Evolutionary conservation across 2,797 vertebrate genomes (phyloP).

Genomic region (Mycteria americana): DNA sequence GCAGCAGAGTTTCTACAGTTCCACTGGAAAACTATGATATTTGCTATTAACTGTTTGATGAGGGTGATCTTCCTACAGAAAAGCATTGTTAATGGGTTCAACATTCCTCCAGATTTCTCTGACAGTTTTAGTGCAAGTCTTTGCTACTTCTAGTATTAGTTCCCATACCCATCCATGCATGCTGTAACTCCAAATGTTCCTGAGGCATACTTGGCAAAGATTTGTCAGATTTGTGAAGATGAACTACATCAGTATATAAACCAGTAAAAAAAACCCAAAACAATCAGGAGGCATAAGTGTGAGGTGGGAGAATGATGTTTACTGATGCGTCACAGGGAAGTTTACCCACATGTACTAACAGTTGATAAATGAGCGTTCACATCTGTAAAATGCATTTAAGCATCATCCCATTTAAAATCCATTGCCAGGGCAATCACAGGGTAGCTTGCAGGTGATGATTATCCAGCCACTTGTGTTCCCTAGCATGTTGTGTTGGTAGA

Average conservation of each 20-base stretch:
- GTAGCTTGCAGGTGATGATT: neutral
- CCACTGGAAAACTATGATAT: neutral
- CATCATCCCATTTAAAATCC: neutral
- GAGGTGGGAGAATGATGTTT: neutral
- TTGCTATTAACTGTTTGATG: neutral
- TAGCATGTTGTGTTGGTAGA: accelerated
- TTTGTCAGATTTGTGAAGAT: neutral
- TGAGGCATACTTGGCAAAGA: neutral
- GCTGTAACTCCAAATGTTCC: neutral
- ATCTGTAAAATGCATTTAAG: neutral
- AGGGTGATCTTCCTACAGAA: neutral
- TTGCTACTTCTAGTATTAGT: neutral
- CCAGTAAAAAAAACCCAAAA: neutral
- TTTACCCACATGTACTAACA: neutral
- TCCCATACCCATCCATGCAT: neutral
- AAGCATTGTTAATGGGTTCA: neutral
- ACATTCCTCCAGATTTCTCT: neutral
- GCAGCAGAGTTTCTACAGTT: neutral
- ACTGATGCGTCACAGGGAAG: neutral
- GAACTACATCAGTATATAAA: neutral
- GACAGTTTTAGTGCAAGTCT: neutral
- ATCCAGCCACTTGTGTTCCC: neutral
- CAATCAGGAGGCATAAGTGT: neutral
- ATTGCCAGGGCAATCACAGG: neutral
- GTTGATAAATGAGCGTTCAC: neutral